Base-by-base conservation (phyloP, 1,140 invertebrate species). In the Coenobita brevimanus region DNA sequence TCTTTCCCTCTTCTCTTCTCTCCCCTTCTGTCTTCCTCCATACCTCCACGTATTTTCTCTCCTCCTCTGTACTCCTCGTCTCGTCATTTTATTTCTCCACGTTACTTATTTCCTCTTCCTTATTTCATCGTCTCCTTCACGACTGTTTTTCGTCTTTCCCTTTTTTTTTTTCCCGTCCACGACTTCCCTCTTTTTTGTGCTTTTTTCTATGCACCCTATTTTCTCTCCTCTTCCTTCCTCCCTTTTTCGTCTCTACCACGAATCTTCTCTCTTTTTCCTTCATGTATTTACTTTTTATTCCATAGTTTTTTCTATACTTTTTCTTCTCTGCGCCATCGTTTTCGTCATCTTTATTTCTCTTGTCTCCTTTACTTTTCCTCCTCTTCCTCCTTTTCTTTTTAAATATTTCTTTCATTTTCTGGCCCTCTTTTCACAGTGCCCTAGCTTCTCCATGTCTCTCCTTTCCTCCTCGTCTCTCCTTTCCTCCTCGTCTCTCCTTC, bases 271-370 rank as follows among this genome's bases (percentile, higher is more conserved):
- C n/a, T 21, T 67, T 33, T 21, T 1, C 36, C n/a, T 24, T 62
- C n/a, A n/a, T n/a, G n/a, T n/a, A n/a, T n/a, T n/a, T n/a, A n/a
- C n/a, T n/a, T n/a, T n/a, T n/a, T n/a, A 27, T 15, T 62, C 30
- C 1, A 1, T 60, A 15, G 15, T 24, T 60, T 24, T 60, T 24
- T 60, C 54, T 60, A 15, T 60, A 15, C 24, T 24, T 60, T 24
- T 60, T 24, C 43, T 41, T 75, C 71, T 75, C 71, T 75, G 33
- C 43, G 33, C 43, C 71, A 38, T 41, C 43, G 33, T 75, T 41
- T 75, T 41, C 43, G 33, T 43, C 41, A 24, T 38, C 41, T 38
- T 43, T 38, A 24, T 38, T 43, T 38, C 24, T 41, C 24, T 41
- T 75, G 30, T 43, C 71, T 36, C 71, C 24, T 38, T 75, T 38